phyloP scores from a whole-genome alignment of 2,797 vertebrate species.

The Pelobates cultripes region DNA sequence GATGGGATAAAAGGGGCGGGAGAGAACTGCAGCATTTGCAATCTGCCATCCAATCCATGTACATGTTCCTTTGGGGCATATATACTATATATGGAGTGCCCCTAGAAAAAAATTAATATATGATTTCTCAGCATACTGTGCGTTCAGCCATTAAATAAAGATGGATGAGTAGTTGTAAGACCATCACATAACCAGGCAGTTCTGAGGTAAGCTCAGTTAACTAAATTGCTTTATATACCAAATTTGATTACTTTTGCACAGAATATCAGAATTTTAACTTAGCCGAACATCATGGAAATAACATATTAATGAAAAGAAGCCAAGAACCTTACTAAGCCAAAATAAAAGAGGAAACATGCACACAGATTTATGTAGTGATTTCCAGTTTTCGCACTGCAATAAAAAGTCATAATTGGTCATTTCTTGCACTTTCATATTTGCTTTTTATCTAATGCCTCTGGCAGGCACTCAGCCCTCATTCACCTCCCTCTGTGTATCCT shows the following conservation, averaged over 20 bases:
- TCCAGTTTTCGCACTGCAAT: neutral
- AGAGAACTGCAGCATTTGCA: too few species aligned
- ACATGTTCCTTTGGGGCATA: too few species aligned
- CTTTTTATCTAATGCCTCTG: neutral
- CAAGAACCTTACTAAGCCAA: neutral
- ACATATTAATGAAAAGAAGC: neutral
- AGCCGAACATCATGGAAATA: neutral
- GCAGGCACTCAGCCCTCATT: conserved; percentile 22
- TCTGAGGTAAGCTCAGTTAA: too few species aligned
- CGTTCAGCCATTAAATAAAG: too few species aligned
- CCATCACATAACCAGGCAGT: too few species aligned
- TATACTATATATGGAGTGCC: too few species aligned
- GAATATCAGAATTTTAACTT: neutral
- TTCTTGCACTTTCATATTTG: conserved; percentile 7
- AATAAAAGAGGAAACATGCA: neutral
- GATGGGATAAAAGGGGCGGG: too few species aligned
- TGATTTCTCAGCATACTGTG: too few species aligned
- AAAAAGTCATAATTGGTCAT: conserved; percentile 15
- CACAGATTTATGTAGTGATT: neutral
- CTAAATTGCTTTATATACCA: neutral
- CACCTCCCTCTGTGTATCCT: neutral
- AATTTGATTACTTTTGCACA: neutral
- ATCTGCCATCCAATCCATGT: too few species aligned
- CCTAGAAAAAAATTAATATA: too few species aligned
- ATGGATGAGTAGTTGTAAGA: too few species aligned